These are phyloP conservation scores for Allacma fusca DNA, from an alignment of 2,888 invertebrate genomes.

Conservation along the genomic window DNA sequence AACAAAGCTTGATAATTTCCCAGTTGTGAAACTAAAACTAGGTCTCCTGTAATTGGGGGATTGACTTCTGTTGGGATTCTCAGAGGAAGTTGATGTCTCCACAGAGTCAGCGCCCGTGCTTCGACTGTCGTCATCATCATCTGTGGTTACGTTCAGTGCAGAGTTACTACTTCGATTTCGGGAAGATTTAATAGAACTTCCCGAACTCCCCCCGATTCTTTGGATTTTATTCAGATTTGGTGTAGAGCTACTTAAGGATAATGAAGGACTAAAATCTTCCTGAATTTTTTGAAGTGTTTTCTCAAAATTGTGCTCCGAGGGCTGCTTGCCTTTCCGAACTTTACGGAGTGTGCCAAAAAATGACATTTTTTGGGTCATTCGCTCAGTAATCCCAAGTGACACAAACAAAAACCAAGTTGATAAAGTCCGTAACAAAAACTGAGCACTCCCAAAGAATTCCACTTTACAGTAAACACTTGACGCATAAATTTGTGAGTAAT, in stretches of 20 bases:
- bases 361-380: conserved; percentile 48
- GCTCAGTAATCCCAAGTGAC: no score
- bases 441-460: no score
- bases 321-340: conserved; percentile 47
- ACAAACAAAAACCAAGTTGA: no score
- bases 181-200: not conserved
- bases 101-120: conserved; percentile 33
- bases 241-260: conserved; percentile 48
- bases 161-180: conserved; percentile 29
- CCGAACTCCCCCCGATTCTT: not conserved
- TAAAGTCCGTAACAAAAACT: no score
- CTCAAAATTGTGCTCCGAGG: conserved; percentile 31
- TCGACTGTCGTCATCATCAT: conserved; percentile 3
- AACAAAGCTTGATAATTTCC: conserved; percentile 26
- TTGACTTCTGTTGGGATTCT: not conserved
- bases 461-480: no score
- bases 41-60: not conserved
- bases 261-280: conserved; percentile 16
- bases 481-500: not conserved
- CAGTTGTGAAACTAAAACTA: conserved; percentile 18
- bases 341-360: conserved; percentile 55
- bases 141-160: not conserved
- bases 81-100: conserved; percentile 33
- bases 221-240: conserved; percentile 57
- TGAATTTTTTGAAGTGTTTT: conserved; percentile 35